Evolutionary conservation across 2,888 invertebrate genomes (phyloP).

Genomic region (Embidobia sp.): DNA sequence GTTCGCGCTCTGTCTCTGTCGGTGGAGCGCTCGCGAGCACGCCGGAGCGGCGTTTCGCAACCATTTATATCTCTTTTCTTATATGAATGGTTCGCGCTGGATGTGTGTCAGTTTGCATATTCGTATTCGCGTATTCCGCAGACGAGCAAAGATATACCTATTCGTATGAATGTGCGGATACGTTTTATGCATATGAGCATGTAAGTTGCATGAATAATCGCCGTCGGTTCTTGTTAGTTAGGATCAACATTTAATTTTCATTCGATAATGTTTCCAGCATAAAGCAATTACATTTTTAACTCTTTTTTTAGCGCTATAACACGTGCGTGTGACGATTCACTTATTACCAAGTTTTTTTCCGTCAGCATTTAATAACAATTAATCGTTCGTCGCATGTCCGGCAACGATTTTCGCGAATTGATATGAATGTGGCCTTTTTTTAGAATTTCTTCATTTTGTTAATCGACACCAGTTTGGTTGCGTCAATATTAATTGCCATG

Average conservation of each 20-base stretch:
- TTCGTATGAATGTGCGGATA: conserved; percentile 41
- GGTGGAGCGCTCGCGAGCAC: conserved; percentile 2
- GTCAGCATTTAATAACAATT: no score
- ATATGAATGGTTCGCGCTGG: conserved; percentile 57
- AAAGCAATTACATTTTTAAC: neutral
- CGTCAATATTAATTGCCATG: no score
- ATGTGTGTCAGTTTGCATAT: conserved; percentile 52
- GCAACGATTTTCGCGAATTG: no score
- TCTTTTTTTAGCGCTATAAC: no score
- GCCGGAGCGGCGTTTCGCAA: conserved; percentile 34
- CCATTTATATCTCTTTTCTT: conserved; percentile 62
- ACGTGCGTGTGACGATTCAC: no score
- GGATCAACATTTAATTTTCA: conserved; percentile 45
- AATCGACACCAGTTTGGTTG: no score
- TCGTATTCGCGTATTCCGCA: conserved; percentile 44
- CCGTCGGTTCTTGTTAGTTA: conserved; percentile 48
- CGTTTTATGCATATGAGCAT: conserved; percentile 51
- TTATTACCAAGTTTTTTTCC: no score
- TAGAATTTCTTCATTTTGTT: no score
- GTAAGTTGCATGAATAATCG: conserved; percentile 56
- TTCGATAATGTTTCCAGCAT: conserved; percentile 2
- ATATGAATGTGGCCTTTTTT: no score
- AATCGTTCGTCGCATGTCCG: no score
- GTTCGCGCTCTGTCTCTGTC: conserved; percentile 36
- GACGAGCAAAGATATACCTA: conserved; percentile 36